Base-by-base conservation (phyloP, 2,797 vertebrate species). In the Buceros bicornis region DNA sequence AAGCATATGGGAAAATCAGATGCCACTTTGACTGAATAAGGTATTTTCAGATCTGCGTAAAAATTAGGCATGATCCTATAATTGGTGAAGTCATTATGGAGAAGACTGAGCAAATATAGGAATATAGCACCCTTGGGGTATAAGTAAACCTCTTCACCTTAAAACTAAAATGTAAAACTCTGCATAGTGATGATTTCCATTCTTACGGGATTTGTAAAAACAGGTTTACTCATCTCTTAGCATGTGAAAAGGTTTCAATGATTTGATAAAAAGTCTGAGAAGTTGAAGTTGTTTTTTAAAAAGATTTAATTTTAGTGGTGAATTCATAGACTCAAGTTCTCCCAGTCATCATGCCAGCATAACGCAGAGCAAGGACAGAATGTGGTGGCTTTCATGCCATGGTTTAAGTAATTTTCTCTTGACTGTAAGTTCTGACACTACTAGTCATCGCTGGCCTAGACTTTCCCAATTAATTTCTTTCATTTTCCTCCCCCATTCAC, bases 231-330 rank as follows among this genome's bases (percentile, higher is more conserved):
- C 10, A 70, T 7, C 25, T 65, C 35, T 29, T 6, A 28, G 16
- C 28, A 57, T 53, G 80, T 89, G 64, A 80, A 35, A 79, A 80
- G 5, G 14, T 43, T 89, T 65, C 43, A 82, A 6, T 19, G 9
- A 78, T 65, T 65, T 85, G 26, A 74, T n/a, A 33, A 67, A 47
- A 83, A 22, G 18, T 56, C 21, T 35, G 8, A 37, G 45, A 82
- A 76, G 19, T 19, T 15, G 5, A 0, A 33, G 33, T 33, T 33
- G 0, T 1, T 24, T 33, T 70, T 33, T 29, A 12, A 28, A 57
- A 69, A 16, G 15, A 25, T 47, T 40, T 66, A 24, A 54, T 69
- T 92, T 78, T 71, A 80, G 77, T n/a, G 21, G 33, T 37, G 11
- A 89, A 50, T 50, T 82, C 10, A 69, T 6, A 76, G 16, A 66